These are phyloP conservation scores for Pimpla rufipes DNA, from an alignment of 2,888 invertebrate genomes.

Conservation along the genomic window DNA sequence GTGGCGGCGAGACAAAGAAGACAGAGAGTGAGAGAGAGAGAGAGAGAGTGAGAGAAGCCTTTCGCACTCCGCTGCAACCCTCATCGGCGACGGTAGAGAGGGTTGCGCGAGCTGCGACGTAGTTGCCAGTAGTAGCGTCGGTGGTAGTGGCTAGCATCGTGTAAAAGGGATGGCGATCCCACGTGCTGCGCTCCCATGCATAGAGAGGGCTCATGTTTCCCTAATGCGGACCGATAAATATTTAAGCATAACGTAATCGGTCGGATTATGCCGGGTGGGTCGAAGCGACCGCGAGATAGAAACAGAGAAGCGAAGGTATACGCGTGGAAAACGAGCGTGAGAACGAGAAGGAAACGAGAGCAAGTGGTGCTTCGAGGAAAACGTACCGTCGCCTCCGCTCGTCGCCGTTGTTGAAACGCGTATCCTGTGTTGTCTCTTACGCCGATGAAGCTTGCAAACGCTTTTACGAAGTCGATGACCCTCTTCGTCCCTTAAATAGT, in stretches of 20 bases:
- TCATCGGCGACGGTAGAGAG: constrained; percentile 42
- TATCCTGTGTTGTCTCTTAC: constrained; percentile 44
- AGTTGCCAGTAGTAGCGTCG: constrained; percentile 54
- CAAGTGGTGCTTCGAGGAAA: constrained; percentile 49
- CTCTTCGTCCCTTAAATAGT: constrained; percentile 77
- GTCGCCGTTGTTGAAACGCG: constrained; percentile 32
- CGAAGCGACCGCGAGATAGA: constrained; percentile 62
- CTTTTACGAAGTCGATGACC: constrained; percentile 75
- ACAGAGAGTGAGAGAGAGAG: constrained; percentile 47
- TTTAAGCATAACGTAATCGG: constrained; percentile 84
- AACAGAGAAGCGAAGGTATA: constrained; percentile 54
- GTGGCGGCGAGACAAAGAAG: background rate
- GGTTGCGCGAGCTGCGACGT: constrained; percentile 44
- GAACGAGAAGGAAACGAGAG: constrained; percentile 64
- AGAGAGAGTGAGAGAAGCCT: constrained; percentile 51
- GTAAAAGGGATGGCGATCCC: constrained; percentile 78
- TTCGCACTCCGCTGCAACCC: constrained; percentile 26
- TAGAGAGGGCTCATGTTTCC: constrained; percentile 84
- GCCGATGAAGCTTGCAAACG: constrained; percentile 70
- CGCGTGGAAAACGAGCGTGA: constrained; percentile 65
- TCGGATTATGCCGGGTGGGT: constrained; percentile 78
- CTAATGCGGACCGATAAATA: constrained; percentile 84
- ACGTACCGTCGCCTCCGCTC: constrained; percentile 5
- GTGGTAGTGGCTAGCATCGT: constrained; percentile 69
- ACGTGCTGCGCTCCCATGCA: constrained; percentile 84